Conservation (phyloP, 2,797 vertebrate genomes). For the Odontamblyopus rebecca region DNA sequence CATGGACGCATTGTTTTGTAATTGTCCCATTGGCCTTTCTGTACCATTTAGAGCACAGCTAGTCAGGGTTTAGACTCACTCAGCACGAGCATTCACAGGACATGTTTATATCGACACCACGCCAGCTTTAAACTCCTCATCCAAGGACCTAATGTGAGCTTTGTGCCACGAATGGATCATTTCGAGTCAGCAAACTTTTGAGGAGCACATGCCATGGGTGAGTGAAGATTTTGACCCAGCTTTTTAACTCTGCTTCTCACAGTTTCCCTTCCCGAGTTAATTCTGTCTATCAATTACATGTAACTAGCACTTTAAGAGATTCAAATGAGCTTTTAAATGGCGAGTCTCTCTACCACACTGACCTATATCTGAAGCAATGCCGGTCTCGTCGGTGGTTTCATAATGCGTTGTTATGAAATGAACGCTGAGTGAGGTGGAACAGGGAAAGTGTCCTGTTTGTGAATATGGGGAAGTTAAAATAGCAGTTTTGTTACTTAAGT, state of each 20-base stretch:
- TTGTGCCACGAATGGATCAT: constrained; percentile 31
- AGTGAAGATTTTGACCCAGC: constrained; percentile 33
- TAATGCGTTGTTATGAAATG: constrained; percentile 62
- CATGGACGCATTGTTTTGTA: constrained; percentile 76
- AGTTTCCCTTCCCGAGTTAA: no score
- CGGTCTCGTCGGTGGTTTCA: constrained; percentile 53
- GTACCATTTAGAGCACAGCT: constrained; percentile 33
- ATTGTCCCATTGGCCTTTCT: constrained; percentile 69
- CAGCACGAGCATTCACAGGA: no score
- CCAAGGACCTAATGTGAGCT: background rate
- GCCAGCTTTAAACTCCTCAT: no score
- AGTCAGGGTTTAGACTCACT: constrained; percentile 1
- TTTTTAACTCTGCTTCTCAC: background rate
- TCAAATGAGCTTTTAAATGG: constrained; percentile 7
- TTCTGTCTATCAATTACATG: background rate
- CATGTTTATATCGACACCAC: no score
- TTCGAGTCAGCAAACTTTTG: constrained; percentile 35
- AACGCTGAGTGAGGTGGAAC: constrained; percentile 14
- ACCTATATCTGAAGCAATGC: constrained; percentile 56
- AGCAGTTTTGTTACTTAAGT: no score
- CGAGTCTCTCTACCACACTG: constrained; percentile 40
- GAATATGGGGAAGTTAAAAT: background rate
- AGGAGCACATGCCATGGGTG: constrained; percentile 67
- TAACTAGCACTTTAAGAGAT: background rate
- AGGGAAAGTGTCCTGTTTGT: background rate